Evolutionary conservation across 2,888 invertebrate species (phyloP), one percentile per base, ranked within the genome.

Genomic region (Caenorhabditis imperialis): DNA sequence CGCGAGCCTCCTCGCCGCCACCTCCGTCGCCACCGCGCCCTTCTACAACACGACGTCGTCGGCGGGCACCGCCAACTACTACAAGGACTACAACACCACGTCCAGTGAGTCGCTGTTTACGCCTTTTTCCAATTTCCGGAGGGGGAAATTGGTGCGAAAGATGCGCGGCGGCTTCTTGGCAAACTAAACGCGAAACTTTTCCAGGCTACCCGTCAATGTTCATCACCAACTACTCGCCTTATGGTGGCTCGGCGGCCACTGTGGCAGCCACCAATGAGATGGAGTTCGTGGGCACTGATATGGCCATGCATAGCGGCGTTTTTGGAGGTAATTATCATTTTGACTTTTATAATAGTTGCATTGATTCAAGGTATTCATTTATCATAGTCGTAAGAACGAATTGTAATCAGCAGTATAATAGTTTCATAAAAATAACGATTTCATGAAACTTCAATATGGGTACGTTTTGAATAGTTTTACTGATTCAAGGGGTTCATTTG

Each of bases 141-240:
- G 37, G 38, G 38, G 27, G 42, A 50, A 47, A 50, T 51, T 47
- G 12, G 30, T 16, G 2, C 10, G 48, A 38, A 40, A 38, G 37
- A 42, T 45, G 25, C 42, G 60, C 3, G 23, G 30, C 48, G n/a
- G n/a, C 8, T 18, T 45, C 47, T 1, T 6, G 6, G 10, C 25
- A 12, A 27, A 44, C 7, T 40, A 1, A 0, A 8, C 35, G 16
- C 53, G 16, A 22, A 30, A 10, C 3, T 53, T 20, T 54, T 74
- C 14, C 72, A 76, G 78, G 69, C 54, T 79, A 79, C 54, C 62
- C 61, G n/a, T n/a, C n/a, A n/a, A 60, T 78, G 74, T 70, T 73
- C 45, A 42, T 70, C 60, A n/a, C n/a, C n/a, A 62, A 75, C 51
- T 78, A 75, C 27, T 70, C 48, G n/a, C 40, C 67, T 6, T 63